These are phyloP conservation scores for Aleiodes leptofemur DNA, from an alignment of 2,888 invertebrate genomes.

Conservation along the genomic window DNA sequence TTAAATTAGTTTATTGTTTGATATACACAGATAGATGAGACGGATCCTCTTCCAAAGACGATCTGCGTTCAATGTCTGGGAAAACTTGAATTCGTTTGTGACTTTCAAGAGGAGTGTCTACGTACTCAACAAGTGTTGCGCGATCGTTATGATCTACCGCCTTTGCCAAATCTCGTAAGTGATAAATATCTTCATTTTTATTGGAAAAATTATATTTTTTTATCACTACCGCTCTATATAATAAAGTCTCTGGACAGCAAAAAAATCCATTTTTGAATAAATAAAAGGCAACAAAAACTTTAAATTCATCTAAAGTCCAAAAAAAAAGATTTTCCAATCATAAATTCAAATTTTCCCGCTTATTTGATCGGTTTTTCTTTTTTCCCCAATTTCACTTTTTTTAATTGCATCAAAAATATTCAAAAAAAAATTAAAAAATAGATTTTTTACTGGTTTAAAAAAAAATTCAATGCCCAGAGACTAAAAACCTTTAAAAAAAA, in stretches of 20 bases:
- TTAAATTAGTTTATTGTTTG: conserved; percentile 57
- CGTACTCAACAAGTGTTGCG: conserved; percentile 73
- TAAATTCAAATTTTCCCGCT: no score
- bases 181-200: conserved; percentile 46
- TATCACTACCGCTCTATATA: conserved; percentile 50
- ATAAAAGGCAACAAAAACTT: no score
- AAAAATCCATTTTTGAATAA: background rate
- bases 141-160: conserved; percentile 72
- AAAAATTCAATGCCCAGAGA: conserved; percentile 18
- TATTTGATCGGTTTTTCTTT: no score
- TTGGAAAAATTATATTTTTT: conserved; percentile 13
- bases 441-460: background rate
- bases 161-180: conserved; percentile 72
- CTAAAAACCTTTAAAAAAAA: conserved; percentile 40
- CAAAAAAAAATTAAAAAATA: background rate
- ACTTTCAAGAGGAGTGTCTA: conserved; percentile 75
- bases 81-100: conserved; percentile 74
- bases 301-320: no score
- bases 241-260: conserved; percentile 6
- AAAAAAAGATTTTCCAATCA: background rate
- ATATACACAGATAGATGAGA: conserved; percentile 73
- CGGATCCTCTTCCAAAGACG: conserved; percentile 73
- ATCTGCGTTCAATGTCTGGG: conserved; percentile 75
- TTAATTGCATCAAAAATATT: no score
- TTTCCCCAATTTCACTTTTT: no score